These are phyloP conservation scores for Artibeus jamaicensis DNA, from an alignment of 2,797 vertebrate species.

Conservation along the genomic window DNA sequence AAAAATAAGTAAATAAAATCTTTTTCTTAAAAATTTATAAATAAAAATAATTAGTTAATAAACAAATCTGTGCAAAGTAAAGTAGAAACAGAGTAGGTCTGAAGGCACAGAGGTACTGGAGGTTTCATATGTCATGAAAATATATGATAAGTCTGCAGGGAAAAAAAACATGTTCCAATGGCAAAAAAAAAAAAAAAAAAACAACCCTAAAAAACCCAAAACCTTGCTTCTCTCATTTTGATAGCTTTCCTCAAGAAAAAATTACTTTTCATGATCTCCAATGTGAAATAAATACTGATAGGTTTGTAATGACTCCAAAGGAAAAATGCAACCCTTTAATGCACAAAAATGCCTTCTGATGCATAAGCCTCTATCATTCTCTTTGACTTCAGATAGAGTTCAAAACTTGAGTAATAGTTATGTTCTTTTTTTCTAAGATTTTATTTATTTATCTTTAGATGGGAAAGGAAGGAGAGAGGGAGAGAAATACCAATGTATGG, in stretches of 20 bases:
- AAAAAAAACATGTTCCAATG: neutral
- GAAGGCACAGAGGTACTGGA: neutral
- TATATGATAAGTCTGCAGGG: neutral
- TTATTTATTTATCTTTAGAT: too few species aligned
- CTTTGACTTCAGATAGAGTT: neutral
- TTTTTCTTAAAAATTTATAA: neutral
- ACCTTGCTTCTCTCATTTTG: neutral
- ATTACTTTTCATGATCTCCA: neutral
- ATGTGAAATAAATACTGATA: neutral
- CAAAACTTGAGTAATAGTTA: neutral
- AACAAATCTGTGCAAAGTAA: neutral
- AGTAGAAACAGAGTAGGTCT: neutral
- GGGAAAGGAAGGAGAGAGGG: too few species aligned
- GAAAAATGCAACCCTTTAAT: neutral
- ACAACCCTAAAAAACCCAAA: too few species aligned
- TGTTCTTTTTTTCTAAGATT: too few species aligned
- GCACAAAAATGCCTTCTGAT: neutral
- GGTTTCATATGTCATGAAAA: neutral
- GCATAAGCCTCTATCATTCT: neutral
- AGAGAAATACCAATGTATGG: too few species aligned
- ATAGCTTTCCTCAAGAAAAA: neutral
- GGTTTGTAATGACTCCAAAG: neutral
- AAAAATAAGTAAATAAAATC: too few species aligned
- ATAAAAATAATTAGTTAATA: neutral
- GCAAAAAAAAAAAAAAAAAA: too few species aligned